Conservation (phyloP, 2,113 vertebrate species). For the Jacana jacana region DNA sequence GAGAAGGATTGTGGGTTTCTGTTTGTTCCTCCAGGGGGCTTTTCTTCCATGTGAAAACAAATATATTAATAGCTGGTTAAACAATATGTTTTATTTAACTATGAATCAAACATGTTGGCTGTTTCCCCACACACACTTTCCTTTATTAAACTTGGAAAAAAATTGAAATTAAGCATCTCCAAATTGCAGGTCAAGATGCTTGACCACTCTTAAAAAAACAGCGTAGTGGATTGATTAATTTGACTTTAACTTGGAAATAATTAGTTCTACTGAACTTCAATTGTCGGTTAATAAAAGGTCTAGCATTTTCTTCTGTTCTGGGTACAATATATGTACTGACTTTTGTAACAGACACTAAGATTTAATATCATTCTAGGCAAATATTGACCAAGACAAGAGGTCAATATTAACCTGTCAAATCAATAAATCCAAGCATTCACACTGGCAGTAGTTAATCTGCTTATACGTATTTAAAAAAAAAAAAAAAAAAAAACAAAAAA, state of each 20-base stretch:
- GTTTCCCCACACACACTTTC: not conserved
- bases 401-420: conserved; percentile 29
- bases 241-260: conserved; percentile 58
- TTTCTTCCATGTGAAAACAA: not conserved
- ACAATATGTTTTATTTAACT: not conserved
- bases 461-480: not conserved
- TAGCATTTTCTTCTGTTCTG: not conserved
- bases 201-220: conserved; percentile 13
- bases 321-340: not conserved
- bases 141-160: conserved; percentile 1
- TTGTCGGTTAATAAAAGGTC: conserved; percentile 25
- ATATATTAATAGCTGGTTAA: not conserved
- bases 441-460: not conserved
- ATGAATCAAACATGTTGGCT: not conserved
- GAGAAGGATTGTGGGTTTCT: not conserved
- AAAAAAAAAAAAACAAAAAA: not conserved
- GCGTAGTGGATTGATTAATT: conserved; percentile 40
- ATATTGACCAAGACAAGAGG: conserved; percentile 19
- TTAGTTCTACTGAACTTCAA: not conserved
- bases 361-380: conserved; percentile 19
- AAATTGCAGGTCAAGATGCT: conserved; percentile 10
- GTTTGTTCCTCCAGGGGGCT: not conserved
- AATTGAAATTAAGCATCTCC: not conserved
- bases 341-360: not conserved
- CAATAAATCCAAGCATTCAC: conserved; percentile 4